These are phyloP conservation scores for Agonopterix arenella DNA, from an alignment of 2,888 invertebrate species.

Conservation along the genomic window DNA sequence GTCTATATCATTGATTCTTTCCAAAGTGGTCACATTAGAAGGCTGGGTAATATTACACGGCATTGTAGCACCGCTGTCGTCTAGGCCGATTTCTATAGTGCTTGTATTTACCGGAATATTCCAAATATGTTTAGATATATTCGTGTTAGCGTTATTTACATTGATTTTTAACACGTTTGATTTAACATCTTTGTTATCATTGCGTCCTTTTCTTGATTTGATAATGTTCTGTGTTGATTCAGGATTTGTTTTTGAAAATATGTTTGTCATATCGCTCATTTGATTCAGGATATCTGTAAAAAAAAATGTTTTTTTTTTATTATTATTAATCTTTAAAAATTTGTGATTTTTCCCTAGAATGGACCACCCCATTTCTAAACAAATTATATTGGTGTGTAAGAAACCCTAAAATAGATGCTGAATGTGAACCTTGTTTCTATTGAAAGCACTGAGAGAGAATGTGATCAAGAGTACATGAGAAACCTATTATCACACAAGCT, in stretches of 20 bases:
- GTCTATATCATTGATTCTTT: constrained; percentile 63
- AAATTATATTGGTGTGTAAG: too few species aligned
- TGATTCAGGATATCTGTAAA: constrained; percentile 60
- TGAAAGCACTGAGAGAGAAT: too few species aligned
- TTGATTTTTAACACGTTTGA: constrained; percentile 24
- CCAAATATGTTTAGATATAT: constrained; percentile 36
- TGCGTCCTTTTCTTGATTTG: background rate
- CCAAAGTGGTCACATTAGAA: constrained; percentile 55
- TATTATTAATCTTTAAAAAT: too few species aligned
- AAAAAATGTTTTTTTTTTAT: constrained; percentile 2
- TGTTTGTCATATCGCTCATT: constrained; percentile 50
- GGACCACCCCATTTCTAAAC: too few species aligned
- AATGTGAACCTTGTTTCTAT: too few species aligned
- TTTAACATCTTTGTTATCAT: constrained; percentile 2
- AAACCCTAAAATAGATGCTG: too few species aligned
- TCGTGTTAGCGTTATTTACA: constrained; percentile 31
- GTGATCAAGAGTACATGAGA: too few species aligned
- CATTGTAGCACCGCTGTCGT: constrained; percentile 21
- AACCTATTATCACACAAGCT: too few species aligned
- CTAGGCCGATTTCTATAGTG: constrained; percentile 22
- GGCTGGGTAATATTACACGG: constrained; percentile 36
- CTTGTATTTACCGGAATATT: constrained; percentile 39
- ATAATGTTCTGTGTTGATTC: background rate
- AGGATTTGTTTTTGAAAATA: constrained; percentile 24
- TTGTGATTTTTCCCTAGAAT: too few species aligned